Evolutionary conservation across 2,113 vertebrate species (phyloP).

Genomic region (Halcyon malimbica): DNA sequence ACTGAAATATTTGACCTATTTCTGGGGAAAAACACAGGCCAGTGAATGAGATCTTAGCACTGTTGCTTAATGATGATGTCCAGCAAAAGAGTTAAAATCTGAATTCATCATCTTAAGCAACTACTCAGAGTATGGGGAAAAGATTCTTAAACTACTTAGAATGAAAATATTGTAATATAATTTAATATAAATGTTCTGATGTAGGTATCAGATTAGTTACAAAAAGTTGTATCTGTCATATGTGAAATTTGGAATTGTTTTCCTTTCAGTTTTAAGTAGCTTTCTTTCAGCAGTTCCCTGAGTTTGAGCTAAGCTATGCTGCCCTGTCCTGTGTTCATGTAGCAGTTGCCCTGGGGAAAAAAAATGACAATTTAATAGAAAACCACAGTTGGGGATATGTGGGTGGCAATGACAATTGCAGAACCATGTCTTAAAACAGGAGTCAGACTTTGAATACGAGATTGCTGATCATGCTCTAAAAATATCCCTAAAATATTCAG

Average conservation of each 20-base stretch:
- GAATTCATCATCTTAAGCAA: not conserved
- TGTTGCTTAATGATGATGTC: not conserved
- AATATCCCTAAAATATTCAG: not conserved
- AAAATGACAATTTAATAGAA: not conserved
- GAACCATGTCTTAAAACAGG: not conserved
- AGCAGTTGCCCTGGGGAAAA: not conserved
- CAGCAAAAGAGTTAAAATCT: not conserved
- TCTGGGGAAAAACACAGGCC: not conserved
- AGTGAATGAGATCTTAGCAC: not conserved
- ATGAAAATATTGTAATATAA: not conserved
- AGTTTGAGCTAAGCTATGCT: not conserved
- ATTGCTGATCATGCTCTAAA: not conserved
- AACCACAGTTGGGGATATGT: not conserved
- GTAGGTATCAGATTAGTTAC: not conserved
- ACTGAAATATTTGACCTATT: not conserved
- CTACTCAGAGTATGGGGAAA: not conserved
- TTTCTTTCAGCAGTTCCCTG: not conserved
- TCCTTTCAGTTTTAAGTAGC: not conserved
- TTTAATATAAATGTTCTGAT: not conserved
- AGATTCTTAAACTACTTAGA: not conserved
- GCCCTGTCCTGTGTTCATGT: not conserved
- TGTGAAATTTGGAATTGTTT: not conserved
- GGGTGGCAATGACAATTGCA: not conserved
- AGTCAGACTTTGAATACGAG: not conserved
- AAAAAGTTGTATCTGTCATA: not conserved